Evolutionary conservation across 2,888 invertebrate species (phyloP), one percentile per base, ranked within the genome.

Genomic region (Acleris literana): DNA sequence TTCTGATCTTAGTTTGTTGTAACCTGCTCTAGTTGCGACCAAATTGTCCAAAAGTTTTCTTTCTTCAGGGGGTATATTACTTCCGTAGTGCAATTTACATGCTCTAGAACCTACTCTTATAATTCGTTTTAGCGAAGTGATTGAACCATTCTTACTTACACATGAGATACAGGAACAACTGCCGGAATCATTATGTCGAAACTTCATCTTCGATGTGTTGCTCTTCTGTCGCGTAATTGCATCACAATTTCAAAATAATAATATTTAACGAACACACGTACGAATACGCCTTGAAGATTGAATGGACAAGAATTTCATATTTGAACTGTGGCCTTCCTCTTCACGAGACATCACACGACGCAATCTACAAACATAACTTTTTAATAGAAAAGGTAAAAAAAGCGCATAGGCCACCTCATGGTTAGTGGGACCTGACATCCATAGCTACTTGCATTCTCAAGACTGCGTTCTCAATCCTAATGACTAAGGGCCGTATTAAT

Each of bases 101-200:
- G 84, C 78, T 74, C 67, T 82, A 3, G 83, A 79, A 17, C 78
- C 81, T 43, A 72, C 73, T 20, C 69, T 58, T 49, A 82, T 44
- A 20, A 82, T 68, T 63, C 74, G 72, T 51, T 69, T 75, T 20
- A 82, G 44, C 54, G 79, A 80, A 46, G 77, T 73, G 29, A 72
- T 70, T 63, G 81, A 79, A 63, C 72, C 80, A 69, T 72, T 83
- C 64, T 71, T 80, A 51, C 79, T 80, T 39, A 74, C 52, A 65
- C 81, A 85, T 11, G 81, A 82, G 29, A 79, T 77, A 70, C 83
- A 84, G 4, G 82, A 83, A 70, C 85, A 85, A 52, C 76, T 79
- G 20, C 72, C 72, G 2, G 71, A 66, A 25, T 68, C 68, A 3
- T 72, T 76, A 46, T 73, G 72, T 44, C 70, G 62, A 25, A 75